Evolutionary conservation across 1,140 invertebrate species (phyloP).

Genomic region (Bombus waltoni): DNA sequence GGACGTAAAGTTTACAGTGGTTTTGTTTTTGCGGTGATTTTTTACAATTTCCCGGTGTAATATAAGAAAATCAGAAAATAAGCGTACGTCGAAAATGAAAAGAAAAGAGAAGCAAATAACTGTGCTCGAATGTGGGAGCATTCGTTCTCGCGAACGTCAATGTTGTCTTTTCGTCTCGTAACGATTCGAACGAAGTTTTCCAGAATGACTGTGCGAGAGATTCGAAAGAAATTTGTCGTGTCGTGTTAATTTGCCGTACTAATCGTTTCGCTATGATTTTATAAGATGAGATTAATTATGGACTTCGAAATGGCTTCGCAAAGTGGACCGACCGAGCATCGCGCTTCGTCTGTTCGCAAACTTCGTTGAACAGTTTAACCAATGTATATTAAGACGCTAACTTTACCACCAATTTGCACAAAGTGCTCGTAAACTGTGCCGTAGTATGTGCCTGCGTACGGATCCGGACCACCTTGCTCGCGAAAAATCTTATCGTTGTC

Average conservation of each 20-base stretch:
- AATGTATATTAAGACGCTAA: constrained; percentile 72
- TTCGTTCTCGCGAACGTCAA: not conserved
- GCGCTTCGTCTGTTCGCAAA: constrained; percentile 62
- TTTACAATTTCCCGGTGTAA: not conserved
- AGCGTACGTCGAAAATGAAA: not conserved
- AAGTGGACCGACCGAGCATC: constrained; percentile 61
- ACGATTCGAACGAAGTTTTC: not conserved
- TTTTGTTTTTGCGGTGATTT: not conserved
- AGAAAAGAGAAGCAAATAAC: not conserved
- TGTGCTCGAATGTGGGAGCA: not conserved
- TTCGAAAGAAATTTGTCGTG: constrained; percentile 12
- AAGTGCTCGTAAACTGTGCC: constrained; percentile 66
- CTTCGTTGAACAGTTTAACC: constrained; percentile 69
- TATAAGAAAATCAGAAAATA: not conserved
- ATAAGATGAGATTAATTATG: constrained; percentile 63
- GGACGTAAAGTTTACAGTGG: not conserved
- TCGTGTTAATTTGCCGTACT: constrained; percentile 50
- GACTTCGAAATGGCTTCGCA: constrained; percentile 60
- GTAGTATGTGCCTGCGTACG: constrained; percentile 39
- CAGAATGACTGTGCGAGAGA: not conserved
- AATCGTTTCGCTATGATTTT: constrained; percentile 55
- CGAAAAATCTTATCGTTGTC: constrained; percentile 5
- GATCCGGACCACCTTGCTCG: constrained; percentile 15
- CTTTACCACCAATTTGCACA: constrained; percentile 70
- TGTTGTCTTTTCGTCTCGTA: not conserved